A percentile compares a stretch with the other conserved stretches of the same genome.
phyloP scores from a whole-genome alignment of 2,888 invertebrate species.

The Schrankia costaestrigalis region DNA sequence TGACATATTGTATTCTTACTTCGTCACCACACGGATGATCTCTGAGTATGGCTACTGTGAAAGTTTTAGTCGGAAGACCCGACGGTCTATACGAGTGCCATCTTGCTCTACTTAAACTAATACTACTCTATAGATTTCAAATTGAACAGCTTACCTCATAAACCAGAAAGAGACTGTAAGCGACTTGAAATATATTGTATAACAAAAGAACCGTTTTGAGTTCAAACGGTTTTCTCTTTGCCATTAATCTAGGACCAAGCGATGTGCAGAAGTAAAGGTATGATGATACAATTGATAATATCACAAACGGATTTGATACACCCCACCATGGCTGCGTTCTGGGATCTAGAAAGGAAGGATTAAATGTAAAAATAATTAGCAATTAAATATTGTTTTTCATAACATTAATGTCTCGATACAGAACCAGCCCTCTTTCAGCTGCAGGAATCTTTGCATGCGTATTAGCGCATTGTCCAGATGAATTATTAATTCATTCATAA shows the following conservation, averaged over 20 bases:
- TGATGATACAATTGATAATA: slow-evolving; percentile 14
- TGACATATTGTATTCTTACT: too few relatives aligned
- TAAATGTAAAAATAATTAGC: neutral
- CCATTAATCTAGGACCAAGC: slow-evolving; percentile 64
- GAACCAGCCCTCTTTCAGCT: neutral
- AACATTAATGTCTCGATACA: neutral
- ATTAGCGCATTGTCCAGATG: too few relatives aligned
- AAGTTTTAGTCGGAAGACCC: too few relatives aligned
- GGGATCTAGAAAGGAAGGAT: slow-evolving; percentile 29
- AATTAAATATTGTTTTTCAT: neutral
- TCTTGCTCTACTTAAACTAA: too few relatives aligned
- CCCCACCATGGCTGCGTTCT: slow-evolving; percentile 31
- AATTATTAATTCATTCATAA: too few relatives aligned
- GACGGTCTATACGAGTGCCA: too few relatives aligned
- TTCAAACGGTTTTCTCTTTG: slow-evolving; percentile 82
- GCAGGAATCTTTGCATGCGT: too few relatives aligned
- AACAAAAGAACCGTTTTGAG: slow-evolving; percentile 83
- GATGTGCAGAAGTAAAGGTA: slow-evolving; percentile 25
- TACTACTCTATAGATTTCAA: neutral
- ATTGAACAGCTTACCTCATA: slow-evolving; percentile 16
- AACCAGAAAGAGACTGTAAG: slow-evolving; percentile 16
- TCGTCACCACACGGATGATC: too few relatives aligned
- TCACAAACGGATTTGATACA: slow-evolving; percentile 19
- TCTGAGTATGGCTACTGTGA: too few relatives aligned
- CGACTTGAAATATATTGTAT: slow-evolving; percentile 87